Evolutionary conservation across 37 sponge, comb jelly and placozoan species (phyloP), one percentile per base, ranked within the genome.

Genomic region (Mnemiopsis leidyi): DNA sequence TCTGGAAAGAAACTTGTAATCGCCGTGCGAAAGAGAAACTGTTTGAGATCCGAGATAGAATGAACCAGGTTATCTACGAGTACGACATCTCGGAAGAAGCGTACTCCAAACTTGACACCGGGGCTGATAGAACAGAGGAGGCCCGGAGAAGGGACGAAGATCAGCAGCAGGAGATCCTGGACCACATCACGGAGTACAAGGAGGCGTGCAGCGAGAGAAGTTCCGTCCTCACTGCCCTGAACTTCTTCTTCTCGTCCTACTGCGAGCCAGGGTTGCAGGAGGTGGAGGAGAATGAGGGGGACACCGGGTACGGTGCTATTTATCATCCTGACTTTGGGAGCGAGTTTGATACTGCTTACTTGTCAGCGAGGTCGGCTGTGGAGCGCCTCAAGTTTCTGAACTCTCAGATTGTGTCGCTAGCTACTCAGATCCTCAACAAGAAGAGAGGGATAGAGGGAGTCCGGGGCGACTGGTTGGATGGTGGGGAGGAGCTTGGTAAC

Each of bases 161-260:
- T 18, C 32, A 23, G 3, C 82, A 82, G 82, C 18, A 30, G 21
- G 37, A 82, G 38, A 82, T 82, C 3, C 7, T 31, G 32, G 38
- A 82, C 23, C 38, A 34, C 32, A 82, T 82, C 38, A 34, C 23
- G 7, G 38, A 82, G 36, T 82, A 82, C 82, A 82, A 82, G 38
- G 82, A 82, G 38, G 82, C 82, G 5, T 82, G 82, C 29, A 82
- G 13, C 3, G 82, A 82, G 82, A 23, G 82, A 37, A 82, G 38
- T 23, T 31, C 37, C 9, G 82, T 82, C 23, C 82, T 82, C 5
- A 82, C 23, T 31, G 82, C 36, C 5, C 82, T 82, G 36, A 82
- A 82, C 29, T 82, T 82, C 82, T 82, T 82, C 82, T 82, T 82
- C 29, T 82, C 37, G 36, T 82, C 82, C 82, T 82, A 82, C 82